These are phyloP conservation scores for Antennarius striatus DNA, from an alignment of 2,113 vertebrate species.

Conservation along the genomic window DNA sequence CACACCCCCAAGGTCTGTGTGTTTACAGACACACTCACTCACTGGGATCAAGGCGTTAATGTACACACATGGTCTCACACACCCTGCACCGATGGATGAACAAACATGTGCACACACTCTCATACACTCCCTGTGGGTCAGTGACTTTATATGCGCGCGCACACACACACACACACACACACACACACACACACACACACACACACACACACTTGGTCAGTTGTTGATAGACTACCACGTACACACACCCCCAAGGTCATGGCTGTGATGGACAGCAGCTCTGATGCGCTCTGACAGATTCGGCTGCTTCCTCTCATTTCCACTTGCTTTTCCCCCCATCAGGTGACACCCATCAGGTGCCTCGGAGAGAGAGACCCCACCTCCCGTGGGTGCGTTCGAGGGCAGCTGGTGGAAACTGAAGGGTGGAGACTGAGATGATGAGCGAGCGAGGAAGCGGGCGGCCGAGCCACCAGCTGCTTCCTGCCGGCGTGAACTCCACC, in stretches of 20 bases:
- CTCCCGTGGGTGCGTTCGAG: constrained; percentile 54
- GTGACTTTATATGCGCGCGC: constrained; percentile 73
- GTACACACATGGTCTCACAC: constrained; percentile 70
- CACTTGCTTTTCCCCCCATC: constrained; percentile 74
- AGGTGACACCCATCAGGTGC: constrained; percentile 84
- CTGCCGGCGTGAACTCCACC: constrained; percentile 43
- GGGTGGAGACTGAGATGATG: constrained; percentile 38
- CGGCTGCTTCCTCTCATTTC: constrained; percentile 85
- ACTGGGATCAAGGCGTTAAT: constrained; percentile 65
- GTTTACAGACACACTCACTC: constrained; percentile 65
- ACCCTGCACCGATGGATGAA: constrained; percentile 70
- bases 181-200: constrained; percentile 36
- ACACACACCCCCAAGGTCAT: constrained; percentile 75
- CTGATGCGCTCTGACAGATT: constrained; percentile 84
- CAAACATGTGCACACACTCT: constrained; percentile 72
- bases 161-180: constrained; percentile 54
- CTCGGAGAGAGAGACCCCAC: constrained; percentile 61
- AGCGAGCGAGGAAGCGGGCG: constrained; percentile 27
- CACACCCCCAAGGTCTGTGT: constrained; percentile 69
- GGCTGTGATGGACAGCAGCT: constrained; percentile 68
- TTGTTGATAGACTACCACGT: constrained; percentile 54
- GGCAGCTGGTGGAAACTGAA: constrained; percentile 42
- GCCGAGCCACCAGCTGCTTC: constrained; percentile 71
- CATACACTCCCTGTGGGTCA: constrained; percentile 74
- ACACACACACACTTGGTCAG: constrained; percentile 43